Evolutionary conservation across 2,113 vertebrate genomes (phyloP).

Genomic region (Semnopithecus entellus): DNA sequence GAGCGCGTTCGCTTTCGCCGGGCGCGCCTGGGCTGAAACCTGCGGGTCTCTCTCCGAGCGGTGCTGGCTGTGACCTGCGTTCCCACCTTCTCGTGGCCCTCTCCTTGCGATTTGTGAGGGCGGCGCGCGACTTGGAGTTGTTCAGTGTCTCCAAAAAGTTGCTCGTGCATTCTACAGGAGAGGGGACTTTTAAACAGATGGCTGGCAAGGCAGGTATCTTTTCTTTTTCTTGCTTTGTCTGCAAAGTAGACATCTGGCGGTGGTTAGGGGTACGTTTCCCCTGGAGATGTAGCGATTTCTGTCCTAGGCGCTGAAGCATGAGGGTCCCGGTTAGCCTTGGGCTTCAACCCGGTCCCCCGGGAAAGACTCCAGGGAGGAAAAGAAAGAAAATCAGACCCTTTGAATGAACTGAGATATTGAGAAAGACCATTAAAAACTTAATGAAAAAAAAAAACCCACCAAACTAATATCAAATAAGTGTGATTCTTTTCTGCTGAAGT

Average conservation of each 20-base stretch:
- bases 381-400: not conserved
- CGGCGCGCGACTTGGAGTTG: not conserved
- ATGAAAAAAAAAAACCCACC: not conserved
- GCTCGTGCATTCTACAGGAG: not conserved
- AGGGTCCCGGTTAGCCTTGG: not conserved
- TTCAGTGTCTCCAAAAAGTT: constrained; percentile 51
- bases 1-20: not conserved
- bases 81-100: constrained; percentile 31
- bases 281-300: not conserved
- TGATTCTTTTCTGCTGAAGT: not conserved
- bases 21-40: not conserved
- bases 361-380: not conserved
- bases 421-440: not conserved
- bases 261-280: not conserved
- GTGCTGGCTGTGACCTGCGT: constrained; percentile 30
- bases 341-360: not conserved
- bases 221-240: not conserved
- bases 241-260: not conserved
- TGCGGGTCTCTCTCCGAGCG: not conserved
- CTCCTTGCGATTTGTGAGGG: constrained; percentile 52
- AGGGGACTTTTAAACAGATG: constrained; percentile 69
- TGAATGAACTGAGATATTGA: not conserved
- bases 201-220: constrained; percentile 52
- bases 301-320: constrained; percentile 23
- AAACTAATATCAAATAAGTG: not conserved